Evolutionary conservation across 2,888 invertebrate species (phyloP).

Genomic region (Tachina fera): DNA sequence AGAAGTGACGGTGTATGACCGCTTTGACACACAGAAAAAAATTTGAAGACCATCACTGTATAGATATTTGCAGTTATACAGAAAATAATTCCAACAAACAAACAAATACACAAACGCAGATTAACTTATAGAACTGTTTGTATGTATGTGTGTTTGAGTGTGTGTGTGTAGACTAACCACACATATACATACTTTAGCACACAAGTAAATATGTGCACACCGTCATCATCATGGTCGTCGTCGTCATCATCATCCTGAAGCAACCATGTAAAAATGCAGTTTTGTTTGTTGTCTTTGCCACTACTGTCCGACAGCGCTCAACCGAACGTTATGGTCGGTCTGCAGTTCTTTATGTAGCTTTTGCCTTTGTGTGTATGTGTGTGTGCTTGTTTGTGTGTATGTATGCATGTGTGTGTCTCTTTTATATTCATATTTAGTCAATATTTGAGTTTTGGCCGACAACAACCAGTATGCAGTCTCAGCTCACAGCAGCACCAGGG

Average conservation of each 20-base stretch:
- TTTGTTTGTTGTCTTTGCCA: conserved; percentile 66
- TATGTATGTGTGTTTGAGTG: no score
- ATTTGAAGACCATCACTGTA: no score
- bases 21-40: background rate
- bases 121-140: no score
- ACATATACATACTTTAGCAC: conserved; percentile 13
- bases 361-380: background rate
- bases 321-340: conserved; percentile 51
- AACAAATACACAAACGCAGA: no score
- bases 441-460: conserved; percentile 71
- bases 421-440: conserved; percentile 65
- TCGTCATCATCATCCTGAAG: conserved; percentile 36
- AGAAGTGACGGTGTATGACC: no score
- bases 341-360: conserved; percentile 49
- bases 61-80: no score
- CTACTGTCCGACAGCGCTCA: conserved; percentile 47
- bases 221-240: conserved; percentile 26
- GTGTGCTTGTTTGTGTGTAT: background rate
- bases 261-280: conserved; percentile 59
- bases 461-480: conserved; percentile 63
- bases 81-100: no score
- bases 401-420: background rate
- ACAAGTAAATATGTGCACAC: conserved; percentile 41
- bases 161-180: background rate
- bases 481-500: conserved; percentile 53